Percentiles rank a stretch among this genome's conserved stretches.
Conservation (phyloP, 1,140 invertebrate genomes). For the Hesperophylax magnus region DNA sequence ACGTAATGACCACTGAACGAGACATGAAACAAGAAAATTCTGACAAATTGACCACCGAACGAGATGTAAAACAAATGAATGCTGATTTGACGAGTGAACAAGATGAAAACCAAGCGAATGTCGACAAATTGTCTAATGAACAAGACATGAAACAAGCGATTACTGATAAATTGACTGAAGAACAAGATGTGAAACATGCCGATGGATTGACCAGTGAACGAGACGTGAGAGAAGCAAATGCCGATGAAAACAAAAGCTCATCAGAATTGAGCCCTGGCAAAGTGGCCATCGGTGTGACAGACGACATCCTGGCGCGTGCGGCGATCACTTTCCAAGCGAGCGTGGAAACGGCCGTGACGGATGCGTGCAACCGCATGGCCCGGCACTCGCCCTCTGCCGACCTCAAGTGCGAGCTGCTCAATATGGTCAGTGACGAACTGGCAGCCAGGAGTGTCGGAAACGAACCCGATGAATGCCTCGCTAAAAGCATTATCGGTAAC, state of each 20-base stretch:
- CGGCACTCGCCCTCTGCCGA: not conserved
- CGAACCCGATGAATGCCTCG: not conserved
- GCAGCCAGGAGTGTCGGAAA: not conserved
- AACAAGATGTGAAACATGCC: no score
- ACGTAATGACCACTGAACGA: no score
- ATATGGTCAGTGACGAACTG: not conserved
- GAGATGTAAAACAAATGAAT: no score
- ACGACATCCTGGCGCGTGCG: slow-evolving; percentile 1
- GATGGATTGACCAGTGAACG: not conserved
- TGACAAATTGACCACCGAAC: no score
- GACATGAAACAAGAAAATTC: no score
- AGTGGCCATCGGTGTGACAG: slow-evolving; percentile 3
- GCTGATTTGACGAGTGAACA: no score
- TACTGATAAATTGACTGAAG: no score
- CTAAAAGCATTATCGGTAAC: not conserved
- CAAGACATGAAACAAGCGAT: no score
- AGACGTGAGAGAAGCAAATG: not conserved
- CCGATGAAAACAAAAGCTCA: not conserved
- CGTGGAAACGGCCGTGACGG: not conserved
- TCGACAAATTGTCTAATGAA: no score
- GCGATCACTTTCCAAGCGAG: not conserved
- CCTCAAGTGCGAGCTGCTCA: not conserved
- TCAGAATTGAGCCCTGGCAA: not conserved
- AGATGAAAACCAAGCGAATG: no score
- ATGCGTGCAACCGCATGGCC: not conserved